Evolutionary conservation across 2,888 invertebrate genomes (phyloP).

Genomic region (Lucinisca nassula): DNA sequence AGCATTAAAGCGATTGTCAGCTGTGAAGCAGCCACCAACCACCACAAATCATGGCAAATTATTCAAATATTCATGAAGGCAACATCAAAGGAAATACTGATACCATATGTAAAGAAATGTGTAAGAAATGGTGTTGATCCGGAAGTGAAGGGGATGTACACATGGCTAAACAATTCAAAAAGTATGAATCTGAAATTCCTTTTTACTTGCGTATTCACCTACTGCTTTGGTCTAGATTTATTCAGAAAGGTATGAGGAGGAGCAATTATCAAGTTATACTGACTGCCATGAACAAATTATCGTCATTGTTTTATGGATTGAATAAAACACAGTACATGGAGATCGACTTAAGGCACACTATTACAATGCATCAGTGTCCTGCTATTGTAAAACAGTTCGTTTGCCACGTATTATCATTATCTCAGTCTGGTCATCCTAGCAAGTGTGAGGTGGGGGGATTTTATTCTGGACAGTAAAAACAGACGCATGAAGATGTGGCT

Average conservation of each 20-base stretch:
- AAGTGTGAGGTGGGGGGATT: conserved; percentile 25
- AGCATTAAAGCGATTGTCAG: neutral
- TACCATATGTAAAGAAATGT: neutral
- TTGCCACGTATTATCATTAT: neutral
- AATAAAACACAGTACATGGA: conserved; percentile 18
- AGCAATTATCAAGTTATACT: neutral
- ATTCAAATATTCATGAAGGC: conserved; percentile 13
- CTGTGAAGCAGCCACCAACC: conserved; percentile 20
- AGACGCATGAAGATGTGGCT: conserved; percentile 8
- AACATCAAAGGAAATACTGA: neutral
- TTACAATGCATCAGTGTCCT: neutral
- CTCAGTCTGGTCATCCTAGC: conserved; percentile 20
- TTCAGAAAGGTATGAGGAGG: neutral
- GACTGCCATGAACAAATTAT: neutral
- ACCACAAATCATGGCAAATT: conserved; percentile 18
- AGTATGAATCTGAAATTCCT: neutral
- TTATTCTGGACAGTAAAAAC: conserved; percentile 1
- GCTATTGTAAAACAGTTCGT: neutral
- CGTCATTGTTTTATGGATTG: neutral
- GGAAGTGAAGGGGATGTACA: neutral
- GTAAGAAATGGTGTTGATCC: neutral
- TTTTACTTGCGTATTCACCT: neutral
- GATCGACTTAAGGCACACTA: neutral
- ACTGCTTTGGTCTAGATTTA: neutral
- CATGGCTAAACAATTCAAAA: neutral